Base-by-base conservation (phyloP, 53 echinoderm and acorn worm species). In the Actinopyga echinites region DNA sequence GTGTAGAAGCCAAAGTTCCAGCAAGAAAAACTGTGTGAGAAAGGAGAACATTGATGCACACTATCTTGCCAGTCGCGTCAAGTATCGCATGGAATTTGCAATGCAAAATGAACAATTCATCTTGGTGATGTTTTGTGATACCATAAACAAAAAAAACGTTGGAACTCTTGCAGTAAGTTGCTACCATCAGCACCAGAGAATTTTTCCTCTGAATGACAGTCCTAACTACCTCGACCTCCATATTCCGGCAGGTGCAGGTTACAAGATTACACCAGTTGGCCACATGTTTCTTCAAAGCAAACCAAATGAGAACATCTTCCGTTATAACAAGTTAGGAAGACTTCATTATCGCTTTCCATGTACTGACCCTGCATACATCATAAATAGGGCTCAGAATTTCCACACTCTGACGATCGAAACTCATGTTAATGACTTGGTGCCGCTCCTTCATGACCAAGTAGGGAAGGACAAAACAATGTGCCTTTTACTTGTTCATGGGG, bases 181-280 rank as follows among this genome's bases (percentile, higher is more conserved):
- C 13, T 87, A 82, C 36, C 87, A 87, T 56, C 83, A 91, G 33
- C 57, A 86, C 12, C 49, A 56, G 30, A 40, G 74, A 5, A 6
- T 91, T 6, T 79, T 69, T 79, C 44, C 65, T 30, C 1, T 63
- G 5, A 64, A 84, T 1, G 91, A 91, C 31, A 15, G 57, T 6
- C 91, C 87, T 7, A 83, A 75, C 32, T 86, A 90, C 36, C 54
- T 56, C 0, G 86, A 86, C 36, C 90, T 86, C 25, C 83, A 90
- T 6, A 86, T 90, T 80, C 90, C 86, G 1, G 21, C 40, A 29
- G 86, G 86, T 6, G 7, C n/a, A 0, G 78, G 86, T 1, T 86
- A 86, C 23, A 34, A 86, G 8, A 61, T 86, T 34, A 86, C 83
- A 6, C 75, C 83, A 9, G 65, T 82, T n/a, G 86, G 83, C 3